Evolutionary conservation across 2,888 invertebrate species (phyloP).

Genomic region (Caenorhabditis sp.): DNA sequence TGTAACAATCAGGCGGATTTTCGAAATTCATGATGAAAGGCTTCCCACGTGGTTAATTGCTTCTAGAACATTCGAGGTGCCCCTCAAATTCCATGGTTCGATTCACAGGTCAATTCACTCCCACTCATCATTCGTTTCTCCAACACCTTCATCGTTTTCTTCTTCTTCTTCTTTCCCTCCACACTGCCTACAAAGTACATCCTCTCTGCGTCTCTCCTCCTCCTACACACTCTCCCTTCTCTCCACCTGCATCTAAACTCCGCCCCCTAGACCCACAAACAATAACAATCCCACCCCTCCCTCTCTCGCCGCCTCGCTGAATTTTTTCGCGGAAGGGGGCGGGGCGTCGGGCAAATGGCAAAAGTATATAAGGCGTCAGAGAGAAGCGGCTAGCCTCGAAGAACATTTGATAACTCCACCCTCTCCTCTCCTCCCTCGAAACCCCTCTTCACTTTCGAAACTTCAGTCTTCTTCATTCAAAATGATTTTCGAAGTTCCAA

Average conservation of each 20-base stretch:
- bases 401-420: slow-evolving; percentile 50
- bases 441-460: slow-evolving; percentile 24
- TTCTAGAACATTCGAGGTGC: slow-evolving; percentile 1
- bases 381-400: slow-evolving; percentile 43
- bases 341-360: slow-evolving; percentile 49
- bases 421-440: neutral
- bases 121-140: slow-evolving; percentile 30
- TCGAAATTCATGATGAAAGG: slow-evolving; percentile 31
- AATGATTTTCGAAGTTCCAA: slow-evolving; percentile 70
- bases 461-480: slow-evolving; percentile 21
- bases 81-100: slow-evolving; percentile 6
- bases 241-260: slow-evolving; percentile 31
- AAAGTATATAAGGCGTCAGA: slow-evolving; percentile 52
- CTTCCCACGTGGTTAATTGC: slow-evolving; percentile 20
- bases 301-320: slow-evolving; percentile 47
- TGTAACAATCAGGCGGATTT: slow-evolving; percentile 34
- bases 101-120: slow-evolving; percentile 34
- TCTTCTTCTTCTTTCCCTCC: slow-evolving; percentile 6
- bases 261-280: slow-evolving; percentile 45
- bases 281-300: slow-evolving; percentile 51
- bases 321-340: slow-evolving; percentile 58
- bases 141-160: slow-evolving; percentile 14
- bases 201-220: slow-evolving; percentile 21
- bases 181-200: slow-evolving; percentile 46
- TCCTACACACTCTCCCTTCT: slow-evolving; percentile 27